Evolutionary conservation across 2,797 vertebrate species (phyloP).

Genomic region (Sebastes steindachneri): DNA sequence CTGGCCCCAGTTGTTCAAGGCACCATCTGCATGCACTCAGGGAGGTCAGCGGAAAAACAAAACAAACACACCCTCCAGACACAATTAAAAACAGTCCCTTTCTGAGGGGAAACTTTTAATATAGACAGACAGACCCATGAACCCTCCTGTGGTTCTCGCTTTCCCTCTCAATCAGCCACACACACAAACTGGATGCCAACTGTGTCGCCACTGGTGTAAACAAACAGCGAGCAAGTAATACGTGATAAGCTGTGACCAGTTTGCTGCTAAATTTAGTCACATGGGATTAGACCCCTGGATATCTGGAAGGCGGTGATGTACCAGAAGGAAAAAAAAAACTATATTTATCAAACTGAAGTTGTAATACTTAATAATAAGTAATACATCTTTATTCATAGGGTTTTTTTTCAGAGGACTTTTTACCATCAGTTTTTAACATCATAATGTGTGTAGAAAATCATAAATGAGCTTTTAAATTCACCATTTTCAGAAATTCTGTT

Average conservation of each 20-base stretch:
- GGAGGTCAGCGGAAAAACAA: slow-evolving; percentile 46
- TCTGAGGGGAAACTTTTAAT: slow-evolving; percentile 46
- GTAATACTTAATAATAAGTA: background rate
- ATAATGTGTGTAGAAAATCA: background rate
- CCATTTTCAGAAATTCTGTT: background rate
- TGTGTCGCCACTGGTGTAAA: slow-evolving; percentile 45
- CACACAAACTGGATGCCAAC: background rate
- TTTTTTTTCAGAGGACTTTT: background rate
- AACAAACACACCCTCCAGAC: slow-evolving; percentile 59
- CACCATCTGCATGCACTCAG: slow-evolving; percentile 56
- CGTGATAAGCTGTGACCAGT: slow-evolving; percentile 32
- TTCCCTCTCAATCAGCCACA: slow-evolving; percentile 7
- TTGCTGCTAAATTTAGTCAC: slow-evolving; percentile 13
- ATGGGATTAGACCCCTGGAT: slow-evolving; percentile 6
- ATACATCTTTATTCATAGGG: background rate
- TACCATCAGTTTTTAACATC: background rate
- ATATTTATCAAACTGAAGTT: background rate
- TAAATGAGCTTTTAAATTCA: background rate
- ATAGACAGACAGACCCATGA: slow-evolving; percentile 35
- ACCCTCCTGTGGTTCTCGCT: background rate
- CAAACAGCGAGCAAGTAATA: slow-evolving; percentile 34
- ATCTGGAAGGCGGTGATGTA: background rate
- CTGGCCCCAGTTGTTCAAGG: slow-evolving; percentile 24
- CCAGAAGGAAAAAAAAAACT: background rate
- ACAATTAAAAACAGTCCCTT: slow-evolving; percentile 64